These are phyloP conservation scores for Ardeotis arabs DNA, from an alignment of 2,113 vertebrate species.

Conservation along the genomic window DNA sequence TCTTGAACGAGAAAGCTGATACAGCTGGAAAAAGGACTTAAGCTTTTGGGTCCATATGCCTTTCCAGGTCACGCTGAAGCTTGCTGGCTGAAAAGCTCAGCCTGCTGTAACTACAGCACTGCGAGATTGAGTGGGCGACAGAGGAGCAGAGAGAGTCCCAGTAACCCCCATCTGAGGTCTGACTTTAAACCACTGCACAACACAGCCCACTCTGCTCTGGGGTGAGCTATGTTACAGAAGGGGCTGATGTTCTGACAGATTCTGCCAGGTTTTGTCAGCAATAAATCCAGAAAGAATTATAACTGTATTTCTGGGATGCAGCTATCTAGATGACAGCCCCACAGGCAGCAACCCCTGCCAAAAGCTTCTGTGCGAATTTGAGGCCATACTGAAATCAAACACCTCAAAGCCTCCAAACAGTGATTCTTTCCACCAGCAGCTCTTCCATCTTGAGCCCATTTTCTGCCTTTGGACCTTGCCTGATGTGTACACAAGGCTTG, in stretches of 20 bases:
- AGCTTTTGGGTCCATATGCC: not conserved
- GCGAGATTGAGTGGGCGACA: fast-evolving
- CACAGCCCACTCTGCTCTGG: not conserved
- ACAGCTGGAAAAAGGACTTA: slow-evolving; percentile 18
- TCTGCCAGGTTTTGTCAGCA: not conserved
- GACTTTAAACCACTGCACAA: not conserved
- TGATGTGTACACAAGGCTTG: not conserved
- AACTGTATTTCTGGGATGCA: not conserved
- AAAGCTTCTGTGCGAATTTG: not conserved
- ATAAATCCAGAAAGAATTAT: not conserved
- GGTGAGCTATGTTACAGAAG: not conserved
- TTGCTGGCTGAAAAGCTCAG: not conserved
- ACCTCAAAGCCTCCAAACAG: not conserved
- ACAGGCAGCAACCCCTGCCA: not conserved
- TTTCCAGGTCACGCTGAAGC: not conserved
- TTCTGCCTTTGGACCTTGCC: not conserved
- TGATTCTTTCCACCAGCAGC: not conserved
- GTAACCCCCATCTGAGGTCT: not conserved
- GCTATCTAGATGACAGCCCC: not conserved
- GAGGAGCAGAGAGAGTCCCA: not conserved
- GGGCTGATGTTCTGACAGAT: not conserved
- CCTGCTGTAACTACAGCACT: not conserved
- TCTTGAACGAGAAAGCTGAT: not conserved
- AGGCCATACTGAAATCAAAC: not conserved
- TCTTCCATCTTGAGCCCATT: not conserved